phyloP scores from a whole-genome alignment of 2,888 invertebrate genomes.

The Branchinecta sandiegonensis region DNA sequence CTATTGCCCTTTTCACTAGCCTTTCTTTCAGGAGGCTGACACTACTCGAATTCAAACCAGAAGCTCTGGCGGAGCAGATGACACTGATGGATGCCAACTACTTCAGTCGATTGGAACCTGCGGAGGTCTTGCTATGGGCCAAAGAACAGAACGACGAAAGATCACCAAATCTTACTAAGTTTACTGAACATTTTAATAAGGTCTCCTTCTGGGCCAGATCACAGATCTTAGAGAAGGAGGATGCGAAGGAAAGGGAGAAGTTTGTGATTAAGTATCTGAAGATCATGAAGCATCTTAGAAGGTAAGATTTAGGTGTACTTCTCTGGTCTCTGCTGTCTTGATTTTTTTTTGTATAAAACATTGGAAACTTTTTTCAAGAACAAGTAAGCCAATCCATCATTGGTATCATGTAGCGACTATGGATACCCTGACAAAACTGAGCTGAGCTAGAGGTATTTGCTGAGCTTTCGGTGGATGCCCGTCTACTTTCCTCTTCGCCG shows the following conservation, averaged over 20 bases:
- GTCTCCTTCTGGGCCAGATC: constrained; percentile 98
- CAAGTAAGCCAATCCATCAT: no score
- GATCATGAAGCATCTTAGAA: constrained; percentile 79
- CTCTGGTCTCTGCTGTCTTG: no score
- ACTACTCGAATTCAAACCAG: constrained; percentile 80
- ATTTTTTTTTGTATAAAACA: no score
- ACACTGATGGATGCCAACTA: constrained; percentile 86
- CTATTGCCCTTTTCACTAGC: background rate
- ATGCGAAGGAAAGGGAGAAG: constrained; percentile 87
- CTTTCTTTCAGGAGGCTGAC: constrained; percentile 40
- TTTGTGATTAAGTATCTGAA: constrained; percentile 91
- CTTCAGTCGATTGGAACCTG: constrained; percentile 90
- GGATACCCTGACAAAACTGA: no score
- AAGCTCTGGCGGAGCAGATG: constrained; percentile 95
- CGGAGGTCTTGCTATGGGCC: constrained; percentile 93
- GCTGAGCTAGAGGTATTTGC: no score
- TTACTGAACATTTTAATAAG: constrained; percentile 98
- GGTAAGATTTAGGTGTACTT: background rate
- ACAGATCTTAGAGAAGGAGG: constrained; percentile 73
- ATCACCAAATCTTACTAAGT: constrained; percentile 87
- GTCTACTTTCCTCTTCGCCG: no score
- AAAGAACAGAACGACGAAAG: constrained; percentile 93
- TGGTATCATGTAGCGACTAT: no score
- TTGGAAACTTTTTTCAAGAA: no score
- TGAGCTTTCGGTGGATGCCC: no score